These are phyloP conservation scores for Halictus ligatus DNA, from an alignment of 2,888 invertebrate genomes.

Conservation along the genomic window DNA sequence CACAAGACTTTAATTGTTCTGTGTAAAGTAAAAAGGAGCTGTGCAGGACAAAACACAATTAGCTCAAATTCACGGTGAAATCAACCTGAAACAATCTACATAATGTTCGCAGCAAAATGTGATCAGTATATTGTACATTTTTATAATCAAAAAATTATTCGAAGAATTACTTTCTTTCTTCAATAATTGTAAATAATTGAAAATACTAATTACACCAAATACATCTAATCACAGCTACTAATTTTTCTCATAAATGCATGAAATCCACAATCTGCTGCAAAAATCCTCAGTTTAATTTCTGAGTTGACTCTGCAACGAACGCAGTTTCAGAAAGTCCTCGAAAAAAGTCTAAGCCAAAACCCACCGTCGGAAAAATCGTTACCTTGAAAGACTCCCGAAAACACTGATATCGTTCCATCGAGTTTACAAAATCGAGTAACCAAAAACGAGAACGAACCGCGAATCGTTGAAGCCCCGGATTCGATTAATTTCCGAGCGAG, in stretches of 20 bases:
- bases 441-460: background rate
- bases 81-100: too few relatives aligned
- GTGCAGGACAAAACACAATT: too few relatives aligned
- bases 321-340: too few relatives aligned
- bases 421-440: background rate
- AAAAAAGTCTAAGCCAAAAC: too few relatives aligned
- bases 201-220: background rate
- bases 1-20: too few relatives aligned
- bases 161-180: background rate
- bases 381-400: background rate
- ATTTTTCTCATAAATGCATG: background rate
- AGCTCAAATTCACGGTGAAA: too few relatives aligned
- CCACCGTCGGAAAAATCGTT: background rate
- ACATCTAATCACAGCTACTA: background rate
- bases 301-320: background rate
- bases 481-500: background rate
- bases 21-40: too few relatives aligned
- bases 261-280: background rate
- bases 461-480: background rate
- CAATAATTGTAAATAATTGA: background rate
- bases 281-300: background rate
- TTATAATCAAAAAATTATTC: background rate
- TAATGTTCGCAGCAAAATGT: background rate
- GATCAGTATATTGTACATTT: background rate
- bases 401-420: background rate